phyloP scores from a whole-genome alignment of 1,140 invertebrate genomes.

The Oreohelix idahoensis region DNA sequence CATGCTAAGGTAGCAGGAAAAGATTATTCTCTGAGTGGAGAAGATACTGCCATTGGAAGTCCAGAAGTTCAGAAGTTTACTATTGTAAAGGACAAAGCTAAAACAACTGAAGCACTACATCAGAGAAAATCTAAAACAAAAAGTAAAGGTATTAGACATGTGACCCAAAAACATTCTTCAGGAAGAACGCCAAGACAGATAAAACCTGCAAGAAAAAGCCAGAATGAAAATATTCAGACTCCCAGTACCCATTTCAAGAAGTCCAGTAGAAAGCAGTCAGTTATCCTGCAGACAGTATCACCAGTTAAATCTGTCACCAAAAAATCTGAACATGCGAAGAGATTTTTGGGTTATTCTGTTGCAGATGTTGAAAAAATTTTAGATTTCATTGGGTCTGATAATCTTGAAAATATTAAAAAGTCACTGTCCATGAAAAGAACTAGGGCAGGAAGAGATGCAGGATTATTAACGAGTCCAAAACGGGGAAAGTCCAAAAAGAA shows the following conservation, averaged over 20 bases:
- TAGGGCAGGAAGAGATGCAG: background rate
- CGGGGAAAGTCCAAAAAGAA: background rate
- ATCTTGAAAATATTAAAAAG: background rate
- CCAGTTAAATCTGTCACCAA: background rate
- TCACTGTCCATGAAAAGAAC: background rate
- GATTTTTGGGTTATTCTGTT: background rate
- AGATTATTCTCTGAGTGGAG: too few relatives aligned
- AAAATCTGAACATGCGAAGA: background rate
- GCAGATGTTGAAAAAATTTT: background rate
- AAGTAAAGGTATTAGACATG: too few relatives aligned
- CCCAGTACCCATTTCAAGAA: background rate
- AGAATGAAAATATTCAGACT: too few relatives aligned
- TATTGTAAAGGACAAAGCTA: too few relatives aligned
- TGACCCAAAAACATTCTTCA: too few relatives aligned
- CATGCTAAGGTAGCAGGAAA: too few relatives aligned
- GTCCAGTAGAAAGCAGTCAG: background rate
- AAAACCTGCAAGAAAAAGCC: too few relatives aligned
- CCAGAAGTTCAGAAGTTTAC: too few relatives aligned
- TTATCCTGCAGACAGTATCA: background rate
- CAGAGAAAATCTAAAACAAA: too few relatives aligned
- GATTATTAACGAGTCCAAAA: background rate
- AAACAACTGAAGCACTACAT: too few relatives aligned
- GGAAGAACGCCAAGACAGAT: too few relatives aligned
- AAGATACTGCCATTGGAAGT: too few relatives aligned
- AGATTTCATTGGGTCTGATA: background rate